A percentile compares a stretch with the other conserved stretches of the same genome.
Evolutionary conservation across 2,888 invertebrate genomes (phyloP).

Genomic region (Maniola hyperantus): DNA sequence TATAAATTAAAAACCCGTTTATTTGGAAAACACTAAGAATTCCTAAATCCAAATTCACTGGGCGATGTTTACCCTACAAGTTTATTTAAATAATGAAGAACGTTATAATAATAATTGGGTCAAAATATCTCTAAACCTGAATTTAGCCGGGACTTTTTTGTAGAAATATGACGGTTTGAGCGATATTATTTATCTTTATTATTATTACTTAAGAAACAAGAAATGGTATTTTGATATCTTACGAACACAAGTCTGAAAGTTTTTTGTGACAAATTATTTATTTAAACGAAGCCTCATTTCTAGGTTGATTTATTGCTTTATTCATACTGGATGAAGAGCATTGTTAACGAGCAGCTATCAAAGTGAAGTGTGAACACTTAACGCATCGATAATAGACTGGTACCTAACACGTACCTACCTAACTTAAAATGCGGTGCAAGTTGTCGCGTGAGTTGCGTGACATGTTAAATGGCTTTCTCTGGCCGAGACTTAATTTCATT

Average conservation of each 20-base stretch:
- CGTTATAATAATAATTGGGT: too few species aligned
- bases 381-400: constrained; percentile 38
- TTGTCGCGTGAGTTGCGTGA: constrained; percentile 47
- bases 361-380: constrained; percentile 29
- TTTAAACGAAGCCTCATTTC: not conserved
- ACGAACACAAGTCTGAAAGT: not conserved
- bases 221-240: not conserved
- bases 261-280: not conserved
- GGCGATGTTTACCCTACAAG: too few species aligned
- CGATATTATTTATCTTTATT: too few species aligned
- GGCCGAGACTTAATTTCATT: constrained; percentile 61
- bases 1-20: not conserved
- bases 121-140: too few species aligned
- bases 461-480: constrained; percentile 80
- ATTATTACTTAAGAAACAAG: too few species aligned
- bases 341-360: constrained; percentile 13
- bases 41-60: too few species aligned
- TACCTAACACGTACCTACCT: constrained; percentile 14
- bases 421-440: constrained; percentile 41
- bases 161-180: too few species aligned
- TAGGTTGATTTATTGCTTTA: constrained; percentile 14
- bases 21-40: not conserved
- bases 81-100: too few species aligned
- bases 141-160: too few species aligned
- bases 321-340: not conserved